Conservation (phyloP, 2,888 invertebrate species). For the Trichopria drosophilae region DNA sequence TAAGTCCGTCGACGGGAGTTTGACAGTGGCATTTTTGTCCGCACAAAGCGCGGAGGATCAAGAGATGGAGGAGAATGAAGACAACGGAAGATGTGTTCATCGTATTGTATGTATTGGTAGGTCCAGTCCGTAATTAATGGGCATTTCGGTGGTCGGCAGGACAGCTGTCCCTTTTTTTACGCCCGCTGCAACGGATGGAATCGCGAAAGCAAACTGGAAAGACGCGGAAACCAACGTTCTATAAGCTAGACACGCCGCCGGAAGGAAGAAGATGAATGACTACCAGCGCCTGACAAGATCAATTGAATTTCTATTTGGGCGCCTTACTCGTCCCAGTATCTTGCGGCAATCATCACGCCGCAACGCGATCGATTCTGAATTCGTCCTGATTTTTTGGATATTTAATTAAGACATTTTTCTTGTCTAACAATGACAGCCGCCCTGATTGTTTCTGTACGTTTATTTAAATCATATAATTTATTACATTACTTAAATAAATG, state of each 20-base stretch:
- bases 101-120: slow-evolving; percentile 37
- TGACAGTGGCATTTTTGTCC: slow-evolving; percentile 44
- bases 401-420: too few relatives aligned
- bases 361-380: too few relatives aligned
- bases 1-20: slow-evolving; percentile 34
- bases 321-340: too few relatives aligned
- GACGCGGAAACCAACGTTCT: slow-evolving; percentile 49
- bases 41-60: slow-evolving; percentile 27
- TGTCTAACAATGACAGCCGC: too few relatives aligned
- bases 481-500: too few relatives aligned
- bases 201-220: slow-evolving; percentile 46
- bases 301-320: slow-evolving; percentile 64
- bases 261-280: slow-evolving; percentile 61
- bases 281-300: slow-evolving; percentile 61
- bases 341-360: too few relatives aligned
- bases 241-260: slow-evolving; percentile 53
- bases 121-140: slow-evolving; percentile 54
- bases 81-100: slow-evolving; percentile 35
- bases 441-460: too few relatives aligned
- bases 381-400: too few relatives aligned
- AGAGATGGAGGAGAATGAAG: slow-evolving; percentile 28
- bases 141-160: slow-evolving; percentile 57
- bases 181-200: slow-evolving; percentile 43
- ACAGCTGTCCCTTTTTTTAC: slow-evolving; percentile 51
- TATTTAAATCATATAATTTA: too few relatives aligned